A percentile compares a stretch with the other conserved stretches of the same genome.
Evolutionary conservation across 2,888 invertebrate species (phyloP).

Genomic region (Escarpia spicata): DNA sequence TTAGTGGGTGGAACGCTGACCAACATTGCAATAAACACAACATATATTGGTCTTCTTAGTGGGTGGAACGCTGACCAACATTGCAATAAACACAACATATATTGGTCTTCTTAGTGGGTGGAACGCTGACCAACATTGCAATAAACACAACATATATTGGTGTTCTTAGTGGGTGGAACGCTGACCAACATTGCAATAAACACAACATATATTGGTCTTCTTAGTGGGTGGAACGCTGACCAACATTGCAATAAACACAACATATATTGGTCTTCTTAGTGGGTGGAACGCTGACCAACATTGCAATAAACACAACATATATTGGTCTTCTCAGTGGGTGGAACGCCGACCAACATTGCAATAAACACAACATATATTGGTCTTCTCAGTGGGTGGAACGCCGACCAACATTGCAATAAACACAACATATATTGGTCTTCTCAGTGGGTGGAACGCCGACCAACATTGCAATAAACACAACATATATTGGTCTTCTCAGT

Average conservation of each 20-base stretch:
- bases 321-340: too few species aligned
- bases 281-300: slow-evolving; percentile 38
- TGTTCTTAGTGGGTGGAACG: background rate
- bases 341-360: slow-evolving; percentile 37
- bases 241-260: too few species aligned
- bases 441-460: too few species aligned
- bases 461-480: background rate
- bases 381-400: slow-evolving; percentile 41
- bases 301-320: slow-evolving; percentile 51
- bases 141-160: background rate
- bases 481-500: background rate
- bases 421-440: background rate
- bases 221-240: too few species aligned
- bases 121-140: background rate
- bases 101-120: background rate
- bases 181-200: too few species aligned
- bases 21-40: slow-evolving; percentile 57
- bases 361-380: slow-evolving; percentile 61
- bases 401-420: slow-evolving; percentile 56
- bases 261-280: too few species aligned
- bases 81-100: slow-evolving; percentile 50
- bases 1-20: too few species aligned
- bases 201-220: too few species aligned
- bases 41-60: slow-evolving; percentile 55
- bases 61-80: slow-evolving; percentile 42